A percentile compares a stretch with the other conserved stretches of the same genome.
Evolutionary conservation across 2,888 invertebrate species (phyloP).

Genomic region (Psylliodes chrysocephalus): DNA sequence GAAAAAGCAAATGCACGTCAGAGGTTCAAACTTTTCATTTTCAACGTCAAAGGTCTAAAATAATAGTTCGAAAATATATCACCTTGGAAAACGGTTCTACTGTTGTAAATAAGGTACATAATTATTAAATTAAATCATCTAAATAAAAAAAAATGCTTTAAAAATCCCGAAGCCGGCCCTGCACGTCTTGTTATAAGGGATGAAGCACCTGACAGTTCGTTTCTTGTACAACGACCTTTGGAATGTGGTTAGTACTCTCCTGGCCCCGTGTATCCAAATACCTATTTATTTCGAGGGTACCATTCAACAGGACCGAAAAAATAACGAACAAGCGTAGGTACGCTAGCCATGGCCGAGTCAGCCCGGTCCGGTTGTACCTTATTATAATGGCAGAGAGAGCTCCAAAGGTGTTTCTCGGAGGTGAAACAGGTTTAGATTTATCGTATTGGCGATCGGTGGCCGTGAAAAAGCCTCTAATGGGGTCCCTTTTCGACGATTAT

Average conservation of each 20-base stretch:
- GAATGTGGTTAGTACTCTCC: conserved; percentile 49
- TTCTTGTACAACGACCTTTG: conserved; percentile 56
- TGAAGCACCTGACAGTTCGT: conserved; percentile 51
- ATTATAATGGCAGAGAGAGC: conserved; percentile 28
- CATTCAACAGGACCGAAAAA: conserved; percentile 13
- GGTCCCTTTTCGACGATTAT: background rate
- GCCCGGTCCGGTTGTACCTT: conserved; percentile 18
- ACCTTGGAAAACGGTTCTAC: no score
- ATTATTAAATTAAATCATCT: no score
- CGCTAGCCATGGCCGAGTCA: background rate
- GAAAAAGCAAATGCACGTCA: no score
- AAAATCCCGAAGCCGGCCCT: conserved; percentile 19
- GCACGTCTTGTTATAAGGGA: conserved; percentile 39
- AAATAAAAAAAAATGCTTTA: conserved; percentile 1
- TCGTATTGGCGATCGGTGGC: conserved; percentile 13
- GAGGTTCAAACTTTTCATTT: no score
- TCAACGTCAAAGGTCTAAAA: no score
- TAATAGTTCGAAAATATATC: no score
- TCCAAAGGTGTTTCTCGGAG: conserved; percentile 27
- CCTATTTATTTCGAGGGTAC: conserved; percentile 26
- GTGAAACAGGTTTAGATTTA: conserved; percentile 15
- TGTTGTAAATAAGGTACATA: no score
- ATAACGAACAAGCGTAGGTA: background rate
- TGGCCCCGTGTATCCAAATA: conserved; percentile 23
- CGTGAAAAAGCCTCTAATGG: conserved; percentile 3